Base-by-base conservation (phyloP, 2,888 invertebrate species). In the Heteropelma amictum region DNA sequence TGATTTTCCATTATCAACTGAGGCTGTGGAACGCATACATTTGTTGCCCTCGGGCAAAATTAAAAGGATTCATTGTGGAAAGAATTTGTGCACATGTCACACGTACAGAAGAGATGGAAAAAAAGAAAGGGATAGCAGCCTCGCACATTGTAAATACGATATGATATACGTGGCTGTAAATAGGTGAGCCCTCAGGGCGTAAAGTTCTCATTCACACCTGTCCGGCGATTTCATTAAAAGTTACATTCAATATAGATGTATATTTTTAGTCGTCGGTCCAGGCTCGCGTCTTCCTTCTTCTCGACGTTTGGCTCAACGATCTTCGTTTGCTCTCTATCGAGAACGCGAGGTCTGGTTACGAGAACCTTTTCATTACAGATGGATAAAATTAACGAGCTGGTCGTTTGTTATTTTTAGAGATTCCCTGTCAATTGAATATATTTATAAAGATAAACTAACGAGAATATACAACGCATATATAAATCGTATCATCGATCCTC, bases 121-220 rank as follows among this genome's bases (percentile, higher is more conserved):
- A 42, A 60, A 35, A 45, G 38, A 42, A 12, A 42, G 10, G 17
- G 33, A n/a, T 17, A n/a, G 33, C 33, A 33, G 8, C 8, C 4
- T 17, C 35, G 38, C 54, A 56, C 35, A 45, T 30, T 30, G 40
- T 33, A 58, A 64, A 65, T 53, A 60, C 60, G 45, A 17, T 26
- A 58, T 26, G 28, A 45, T 54, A 69, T 35, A 60, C 47, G 33
- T 40, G 56, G 28, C 45, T 40, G 38, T 69, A 74, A 74, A 74
- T 74, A 74, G 73, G 69, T 69, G 69, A 74, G 58, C 69, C 73
- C 73, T 64, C 73, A 53, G 69, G 69, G 58, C 30, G 69, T 7
- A 21, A 30, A 69, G 69, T 64, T 69, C 58, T 69, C 73, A 74
- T 74, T 74, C 73, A 69, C 73, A 74, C 73, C 73, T 74, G 73